Percentiles rank a stretch among this genome's conserved stretches.
phyloP scores from a whole-genome alignment of 2,888 invertebrate species.

The Catocala fraxini region DNA sequence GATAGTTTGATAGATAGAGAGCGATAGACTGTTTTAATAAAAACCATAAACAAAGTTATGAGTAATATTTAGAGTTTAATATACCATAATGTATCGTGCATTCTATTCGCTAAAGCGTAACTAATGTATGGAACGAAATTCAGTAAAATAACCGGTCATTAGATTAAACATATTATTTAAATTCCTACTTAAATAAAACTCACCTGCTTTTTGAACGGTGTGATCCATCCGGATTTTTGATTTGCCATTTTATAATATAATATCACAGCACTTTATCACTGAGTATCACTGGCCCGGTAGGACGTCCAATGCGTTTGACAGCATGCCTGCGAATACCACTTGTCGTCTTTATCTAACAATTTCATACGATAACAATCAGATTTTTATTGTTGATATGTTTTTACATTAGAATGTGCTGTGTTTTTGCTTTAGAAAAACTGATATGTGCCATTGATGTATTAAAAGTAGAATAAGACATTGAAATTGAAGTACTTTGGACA shows the following conservation, averaged over 20 bases:
- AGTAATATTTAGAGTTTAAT: no score
- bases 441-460: no score
- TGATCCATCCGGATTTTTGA: constrained; percentile 43
- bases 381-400: background rate
- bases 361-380: background rate
- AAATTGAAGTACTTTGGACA: no score
- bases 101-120: no score
- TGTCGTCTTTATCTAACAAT: constrained; percentile 5
- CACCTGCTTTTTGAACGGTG: constrained; percentile 59
- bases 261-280: constrained; percentile 14
- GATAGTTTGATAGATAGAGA: no score
- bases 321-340: constrained; percentile 26
- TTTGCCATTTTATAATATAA: constrained; percentile 26
- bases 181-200: constrained; percentile 12
- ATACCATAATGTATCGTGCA: no score
- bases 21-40: no score
- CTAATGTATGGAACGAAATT: no score
- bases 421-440: background rate
- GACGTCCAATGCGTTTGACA: constrained; percentile 18
- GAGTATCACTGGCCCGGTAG: constrained; percentile 7
- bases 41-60: no score
- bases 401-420: background rate
- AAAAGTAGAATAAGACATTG: no score
- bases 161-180: no score
- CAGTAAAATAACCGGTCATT: no score